Evolutionary conservation across 2,888 invertebrate species (phyloP), one percentile per base, ranked within the genome.

Genomic region (Lobophora halterata): DNA sequence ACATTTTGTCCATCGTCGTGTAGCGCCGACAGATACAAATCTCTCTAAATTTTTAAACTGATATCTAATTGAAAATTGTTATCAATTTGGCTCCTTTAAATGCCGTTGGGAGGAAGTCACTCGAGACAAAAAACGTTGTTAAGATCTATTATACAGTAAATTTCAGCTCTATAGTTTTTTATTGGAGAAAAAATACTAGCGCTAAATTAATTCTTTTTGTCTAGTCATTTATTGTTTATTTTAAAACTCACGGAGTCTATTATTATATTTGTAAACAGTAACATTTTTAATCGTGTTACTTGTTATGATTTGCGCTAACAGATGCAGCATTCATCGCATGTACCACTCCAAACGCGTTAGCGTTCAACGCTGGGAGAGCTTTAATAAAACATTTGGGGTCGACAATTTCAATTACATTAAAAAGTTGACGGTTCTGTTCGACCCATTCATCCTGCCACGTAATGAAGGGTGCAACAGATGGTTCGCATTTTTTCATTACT

Each of bases 401-500:
- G 69, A 71, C 71, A 70, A 68, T 79, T 85, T 83, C 82, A 85
- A 83, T 85, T 81, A 85, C 76, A 82, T 85, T 85, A 83, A 85
- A 86, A 85, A 83, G 75, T 79, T 76, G 79, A 77, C 72, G 71
- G 60, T 66, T 68, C 66, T 70, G 62, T 79, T 70, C 76, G 71
- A 74, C 74, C 79, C 71, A 75, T 79, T 75, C 72, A 73, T 69
- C 58, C 64, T 56, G 61, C 55, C 63, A 77, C 63, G 77, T 79
- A 82, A 82, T 81, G 83, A 81, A 86, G 86, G 86, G 86, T 79
- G 83, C 77, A 85, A 85, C 86, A 87, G 86, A 85, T 86, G 86
- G 80, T 80, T 61, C 66, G 66, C 62, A 82, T 85, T 82, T 83
- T 85, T 85, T 82, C 79, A 82, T 83, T 82, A 79, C 69, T 71